These are phyloP conservation scores for Hetaerina titia DNA, from an alignment of 2,888 invertebrate species.

Conservation along the genomic window DNA sequence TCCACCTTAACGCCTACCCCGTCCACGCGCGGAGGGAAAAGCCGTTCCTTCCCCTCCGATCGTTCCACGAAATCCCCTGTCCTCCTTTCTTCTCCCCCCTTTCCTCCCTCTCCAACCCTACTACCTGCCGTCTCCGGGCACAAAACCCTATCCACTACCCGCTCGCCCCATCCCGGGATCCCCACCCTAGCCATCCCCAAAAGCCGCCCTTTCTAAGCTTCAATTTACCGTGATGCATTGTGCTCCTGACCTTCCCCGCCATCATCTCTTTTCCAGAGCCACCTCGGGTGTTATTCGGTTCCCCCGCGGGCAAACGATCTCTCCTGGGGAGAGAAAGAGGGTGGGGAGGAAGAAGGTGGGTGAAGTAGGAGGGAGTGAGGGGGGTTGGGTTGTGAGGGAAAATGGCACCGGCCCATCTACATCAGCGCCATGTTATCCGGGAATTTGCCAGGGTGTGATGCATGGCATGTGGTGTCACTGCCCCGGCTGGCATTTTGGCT, in stretches of 20 bases:
- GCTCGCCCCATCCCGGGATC: neutral
- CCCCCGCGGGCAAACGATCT: neutral
- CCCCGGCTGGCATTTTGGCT: neutral
- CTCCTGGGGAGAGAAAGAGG: neutral
- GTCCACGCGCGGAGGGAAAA: neutral
- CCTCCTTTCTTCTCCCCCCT: neutral
- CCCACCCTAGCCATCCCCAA: neutral
- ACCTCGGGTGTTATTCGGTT: conserved; percentile 9
- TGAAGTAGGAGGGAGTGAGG: neutral
- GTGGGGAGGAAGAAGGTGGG: neutral
- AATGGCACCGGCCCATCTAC: conserved; percentile 15
- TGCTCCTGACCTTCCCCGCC: conserved; percentile 22
- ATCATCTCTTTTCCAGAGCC: neutral
- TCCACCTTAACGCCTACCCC: neutral
- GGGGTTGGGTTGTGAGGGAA: neutral
- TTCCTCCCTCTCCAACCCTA: neutral
- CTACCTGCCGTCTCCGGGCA: neutral
- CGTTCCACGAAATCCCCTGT: neutral
- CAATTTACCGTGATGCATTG: conserved; percentile 39
- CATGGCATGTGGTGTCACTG: neutral
- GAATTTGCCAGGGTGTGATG: neutral
- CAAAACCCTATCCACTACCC: neutral
- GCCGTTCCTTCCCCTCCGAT: neutral
- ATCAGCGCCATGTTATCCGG: conserved; percentile 21
- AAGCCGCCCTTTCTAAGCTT: conserved; percentile 10